Evolutionary conservation across 1,140 invertebrate genomes (phyloP).

Genomic region (Steinernema feltiae): DNA sequence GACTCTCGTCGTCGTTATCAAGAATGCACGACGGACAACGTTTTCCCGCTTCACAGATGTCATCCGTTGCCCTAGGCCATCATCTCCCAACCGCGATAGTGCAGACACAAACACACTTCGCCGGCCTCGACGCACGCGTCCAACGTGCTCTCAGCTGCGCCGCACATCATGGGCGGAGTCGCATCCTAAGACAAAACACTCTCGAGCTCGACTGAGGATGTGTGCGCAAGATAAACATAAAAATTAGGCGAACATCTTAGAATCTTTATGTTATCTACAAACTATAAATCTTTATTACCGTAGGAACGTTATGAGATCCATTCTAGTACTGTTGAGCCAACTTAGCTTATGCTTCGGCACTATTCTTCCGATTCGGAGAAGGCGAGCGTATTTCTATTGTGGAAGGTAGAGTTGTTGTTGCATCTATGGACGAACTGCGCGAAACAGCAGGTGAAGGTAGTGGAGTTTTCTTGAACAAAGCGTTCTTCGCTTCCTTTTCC

Average conservation of each 20-base stretch:
- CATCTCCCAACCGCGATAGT: too few species aligned
- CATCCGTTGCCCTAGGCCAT: not conserved
- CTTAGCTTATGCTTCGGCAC: not conserved
- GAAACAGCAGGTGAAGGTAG: not conserved
- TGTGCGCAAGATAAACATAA: not conserved
- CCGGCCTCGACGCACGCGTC: not conserved
- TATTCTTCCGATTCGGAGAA: not conserved
- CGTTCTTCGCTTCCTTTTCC: constrained; percentile 27
- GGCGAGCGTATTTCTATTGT: not conserved
- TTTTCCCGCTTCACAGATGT: not conserved
- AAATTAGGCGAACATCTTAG: too few species aligned
- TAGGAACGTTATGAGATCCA: not conserved
- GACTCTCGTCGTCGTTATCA: too few species aligned
- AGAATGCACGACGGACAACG: not conserved
- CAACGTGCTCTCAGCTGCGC: not conserved
- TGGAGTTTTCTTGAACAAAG: constrained; percentile 24
- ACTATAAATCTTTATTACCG: not conserved
- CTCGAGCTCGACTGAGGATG: not conserved
- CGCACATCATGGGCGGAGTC: not conserved
- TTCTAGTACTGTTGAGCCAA: not conserved
- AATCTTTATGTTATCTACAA: not conserved
- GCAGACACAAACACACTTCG: not conserved
- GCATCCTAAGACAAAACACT: not conserved
- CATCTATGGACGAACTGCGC: not conserved
- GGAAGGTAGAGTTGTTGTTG: not conserved